These are phyloP conservation scores for Drosophila borborema DNA, from an alignment of 2,888 invertebrate genomes.

Conservation along the genomic window DNA sequence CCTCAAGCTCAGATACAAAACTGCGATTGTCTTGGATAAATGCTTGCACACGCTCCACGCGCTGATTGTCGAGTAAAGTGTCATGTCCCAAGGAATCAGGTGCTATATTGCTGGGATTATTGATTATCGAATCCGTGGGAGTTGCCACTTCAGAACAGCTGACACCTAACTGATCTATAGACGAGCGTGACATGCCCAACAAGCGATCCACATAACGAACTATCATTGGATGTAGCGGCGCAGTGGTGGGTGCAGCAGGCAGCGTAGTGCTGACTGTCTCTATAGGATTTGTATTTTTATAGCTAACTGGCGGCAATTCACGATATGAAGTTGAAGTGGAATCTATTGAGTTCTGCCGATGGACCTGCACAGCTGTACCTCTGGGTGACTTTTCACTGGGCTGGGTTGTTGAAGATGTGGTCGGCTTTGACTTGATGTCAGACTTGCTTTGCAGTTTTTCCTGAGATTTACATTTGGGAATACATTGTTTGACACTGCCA, in stretches of 20 bases:
- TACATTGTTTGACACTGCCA: constrained; percentile 55
- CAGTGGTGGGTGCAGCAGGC: neutral
- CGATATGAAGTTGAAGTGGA: constrained; percentile 81
- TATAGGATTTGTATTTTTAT: constrained; percentile 26
- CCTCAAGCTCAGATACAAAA: constrained; percentile 82
- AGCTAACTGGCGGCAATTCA: constrained; percentile 72
- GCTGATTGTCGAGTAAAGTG: constrained; percentile 40
- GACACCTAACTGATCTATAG: constrained; percentile 86
- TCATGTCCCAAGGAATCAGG: constrained; percentile 28
- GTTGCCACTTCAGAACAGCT: constrained; percentile 86
- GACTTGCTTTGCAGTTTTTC: constrained; percentile 25
- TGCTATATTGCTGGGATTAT: constrained; percentile 83
- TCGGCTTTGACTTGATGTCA: constrained; percentile 11
- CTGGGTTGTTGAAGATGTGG: constrained; percentile 7
- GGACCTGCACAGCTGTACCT: neutral
- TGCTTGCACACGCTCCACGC: constrained; percentile 74
- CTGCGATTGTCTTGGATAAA: constrained; percentile 83
- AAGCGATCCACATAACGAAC: constrained; percentile 86
- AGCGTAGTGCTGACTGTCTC: neutral
- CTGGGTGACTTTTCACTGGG: neutral
- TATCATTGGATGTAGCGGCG: constrained; percentile 82
- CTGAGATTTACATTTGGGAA: constrained; percentile 26
- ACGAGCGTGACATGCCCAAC: constrained; percentile 86
- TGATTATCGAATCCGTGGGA: constrained; percentile 85
- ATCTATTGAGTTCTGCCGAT: constrained; percentile 69